Evolutionary conservation across 2,113 vertebrate genomes (phyloP), one percentile per base, ranked within the genome.

Genomic region (Thamnophis sirtalis): DNA sequence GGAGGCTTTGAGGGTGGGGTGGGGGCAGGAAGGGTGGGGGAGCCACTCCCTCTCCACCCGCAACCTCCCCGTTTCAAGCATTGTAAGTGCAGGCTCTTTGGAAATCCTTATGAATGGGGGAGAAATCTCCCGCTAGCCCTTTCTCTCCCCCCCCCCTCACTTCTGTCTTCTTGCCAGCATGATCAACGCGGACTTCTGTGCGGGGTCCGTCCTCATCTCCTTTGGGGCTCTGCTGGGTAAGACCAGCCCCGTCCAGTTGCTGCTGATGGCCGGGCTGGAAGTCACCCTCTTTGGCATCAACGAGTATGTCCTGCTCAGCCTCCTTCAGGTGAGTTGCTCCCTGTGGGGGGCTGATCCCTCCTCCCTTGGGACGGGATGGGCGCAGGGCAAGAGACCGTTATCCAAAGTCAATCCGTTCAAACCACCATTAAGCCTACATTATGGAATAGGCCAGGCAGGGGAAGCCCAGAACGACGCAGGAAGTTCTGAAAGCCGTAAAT

Each of bases 141-240:
- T 38, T 43, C 33, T 43, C 63, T 43, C 43, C 3, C 17, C 33
- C 17, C 5, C 5, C 15, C n/a, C 6, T n/a, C 17, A 1, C 54
- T 5, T 21, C 54, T 5, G 17, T 4, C 17, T 91, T 91, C 48
- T 43, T 86, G 89, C 56, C 97, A 99, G 99, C 95, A 97, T 99
- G 98, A 98, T 99, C 96, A 98, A 98, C 0, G 99, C 98, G 0
- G 98, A 99, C 87, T 99, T 99, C 97, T 99, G 98, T 73, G 98
- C 98, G 0, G 98, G 98, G 0, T 96, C 99, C 0, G 93, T 99
- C 50, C 98, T 99, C n/a, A 98, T 99, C 94, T 98, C 99, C 3
- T 97, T 97, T 0, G 99, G 99, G 0, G 99, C 98, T 0, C 55
- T 99, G 4, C 93, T 99, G 95, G 98, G 98, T 73, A 99, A 98